These are phyloP conservation scores for Drosophila sp. DNA, from an alignment of 1,140 invertebrate genomes.

Conservation along the genomic window DNA sequence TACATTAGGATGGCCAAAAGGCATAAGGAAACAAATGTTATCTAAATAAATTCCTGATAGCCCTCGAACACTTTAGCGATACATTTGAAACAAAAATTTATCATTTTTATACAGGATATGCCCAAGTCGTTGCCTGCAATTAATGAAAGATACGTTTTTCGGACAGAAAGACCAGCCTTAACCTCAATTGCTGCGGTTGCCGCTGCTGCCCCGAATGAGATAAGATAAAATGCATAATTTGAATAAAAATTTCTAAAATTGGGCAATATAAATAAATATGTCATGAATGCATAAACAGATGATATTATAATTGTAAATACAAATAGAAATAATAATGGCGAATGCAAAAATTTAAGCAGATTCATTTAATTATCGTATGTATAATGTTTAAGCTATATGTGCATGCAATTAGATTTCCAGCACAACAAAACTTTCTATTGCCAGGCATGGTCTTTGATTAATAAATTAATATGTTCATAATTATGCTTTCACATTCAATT, in stretches of 20 bases:
- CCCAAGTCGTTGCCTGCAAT: not conserved
- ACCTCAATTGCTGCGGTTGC: constrained; percentile 37
- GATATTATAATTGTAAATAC: constrained; percentile 41
- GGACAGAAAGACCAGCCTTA: not conserved
- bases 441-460: not conserved
- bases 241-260: constrained; percentile 38
- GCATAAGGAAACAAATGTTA: too few relatives aligned
- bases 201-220: constrained; percentile 17
- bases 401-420: not conserved
- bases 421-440: not conserved
- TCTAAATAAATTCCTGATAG: too few relatives aligned
- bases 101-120: not conserved
- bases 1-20: not conserved
- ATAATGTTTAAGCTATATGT: not conserved
- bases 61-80: too few relatives aligned
- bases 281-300: constrained; percentile 21
- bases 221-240: constrained; percentile 54
- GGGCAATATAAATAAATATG: constrained; percentile 28
- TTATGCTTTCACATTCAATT: constrained; percentile 2
- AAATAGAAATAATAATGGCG: constrained; percentile 24
- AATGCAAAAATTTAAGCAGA: constrained; percentile 1
- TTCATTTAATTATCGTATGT: not conserved
- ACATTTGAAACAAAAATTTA: too few relatives aligned
- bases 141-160: not conserved
- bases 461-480: constrained; percentile 2